Base-by-base conservation (phyloP, 2,113 vertebrate species). In the Solea senegalensis region DNA sequence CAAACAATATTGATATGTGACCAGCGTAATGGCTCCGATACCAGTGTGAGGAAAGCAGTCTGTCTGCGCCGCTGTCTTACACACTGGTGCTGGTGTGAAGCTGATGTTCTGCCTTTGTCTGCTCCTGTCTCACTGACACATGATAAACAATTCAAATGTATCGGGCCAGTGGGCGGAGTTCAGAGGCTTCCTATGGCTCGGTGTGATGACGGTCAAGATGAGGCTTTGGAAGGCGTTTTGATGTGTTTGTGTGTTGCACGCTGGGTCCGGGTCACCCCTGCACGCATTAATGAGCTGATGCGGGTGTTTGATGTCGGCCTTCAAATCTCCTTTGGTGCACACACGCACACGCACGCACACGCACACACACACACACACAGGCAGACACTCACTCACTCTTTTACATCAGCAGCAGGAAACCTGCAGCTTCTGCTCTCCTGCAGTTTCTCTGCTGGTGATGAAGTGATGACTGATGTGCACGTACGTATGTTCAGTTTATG, bases 221-320 rank as follows among this genome's bases (percentile, higher is more conserved):
- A 71, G 72, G 72, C 63, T 78, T 73, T 69, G 69, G 72, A 51
- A 78, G 83, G 49, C 34, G 49, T 69, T 86, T 82, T 88, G 66
- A 78, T 86, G 82, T 81, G 78, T 86, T 78, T 71, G 73, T 83
- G 72, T 83, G 78, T 64, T 86, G 77, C 65, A 49, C 39, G 67
- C 73, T 57, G 76, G 65, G 81, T 69, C 66, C 15, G 48, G 72
- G 88, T 89, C 86, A 86, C 74, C 82, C 70, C 72, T 80, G 72
- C 80, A 85, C 78, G 84, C 89, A 83, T 90, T 90, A 88, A 91
- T 89, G 91, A 90, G 86, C 85, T 84, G 84, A 71, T 77, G 78
- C 44, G 1, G 21, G 10, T n/a, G 70, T 92, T 91, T 90, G 86
- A 91, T 88, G 87, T 90, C 75, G 86, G 86, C 87, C 89, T 89